phyloP scores from a whole-genome alignment of 1,140 invertebrate species.

The Drosophila arawakana region DNA sequence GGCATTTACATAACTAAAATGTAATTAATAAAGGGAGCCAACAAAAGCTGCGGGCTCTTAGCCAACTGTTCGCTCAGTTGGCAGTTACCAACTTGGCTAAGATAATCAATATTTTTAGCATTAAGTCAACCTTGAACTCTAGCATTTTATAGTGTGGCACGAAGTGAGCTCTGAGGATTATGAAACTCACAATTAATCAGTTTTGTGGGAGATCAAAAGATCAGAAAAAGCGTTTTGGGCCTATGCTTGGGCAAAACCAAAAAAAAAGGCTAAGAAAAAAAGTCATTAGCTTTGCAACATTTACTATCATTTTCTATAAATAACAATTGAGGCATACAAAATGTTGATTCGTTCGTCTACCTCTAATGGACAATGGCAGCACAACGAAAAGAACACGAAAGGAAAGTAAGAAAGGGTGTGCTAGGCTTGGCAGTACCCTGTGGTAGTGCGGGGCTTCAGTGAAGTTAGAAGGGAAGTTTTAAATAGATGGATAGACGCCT shows the following conservation, averaged over 20 bases:
- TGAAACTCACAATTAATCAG: constrained; percentile 53
- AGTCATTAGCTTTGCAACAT: constrained; percentile 76
- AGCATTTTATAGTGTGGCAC: neutral
- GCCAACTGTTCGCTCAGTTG: neutral
- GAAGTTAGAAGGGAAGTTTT: too few species aligned
- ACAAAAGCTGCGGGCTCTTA: constrained; percentile 34
- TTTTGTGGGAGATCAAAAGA: constrained; percentile 41
- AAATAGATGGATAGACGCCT: neutral
- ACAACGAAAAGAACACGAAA: neutral
- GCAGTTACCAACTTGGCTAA: constrained; percentile 23
- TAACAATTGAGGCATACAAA: constrained; percentile 79
- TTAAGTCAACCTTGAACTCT: constrained; percentile 69
- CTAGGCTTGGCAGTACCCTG: too few species aligned
- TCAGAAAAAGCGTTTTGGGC: constrained; percentile 37
- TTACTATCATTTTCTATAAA: constrained; percentile 81
- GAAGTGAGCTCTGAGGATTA: constrained; percentile 13
- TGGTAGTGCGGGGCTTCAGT: too few species aligned
- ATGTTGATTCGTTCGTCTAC: constrained; percentile 32
- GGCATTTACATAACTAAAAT: constrained; percentile 78
- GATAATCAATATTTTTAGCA: constrained; percentile 75
- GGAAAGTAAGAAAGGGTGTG: too few species aligned
- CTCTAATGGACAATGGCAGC: constrained; percentile 37
- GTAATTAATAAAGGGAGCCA: constrained; percentile 61
- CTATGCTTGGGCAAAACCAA: constrained; percentile 24
- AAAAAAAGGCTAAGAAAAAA: constrained; percentile 15